Percentiles rank a stretch among this genome's conserved stretches.
Evolutionary conservation across 2,888 invertebrate genomes (phyloP).

Genomic region (Apamea crenata): DNA sequence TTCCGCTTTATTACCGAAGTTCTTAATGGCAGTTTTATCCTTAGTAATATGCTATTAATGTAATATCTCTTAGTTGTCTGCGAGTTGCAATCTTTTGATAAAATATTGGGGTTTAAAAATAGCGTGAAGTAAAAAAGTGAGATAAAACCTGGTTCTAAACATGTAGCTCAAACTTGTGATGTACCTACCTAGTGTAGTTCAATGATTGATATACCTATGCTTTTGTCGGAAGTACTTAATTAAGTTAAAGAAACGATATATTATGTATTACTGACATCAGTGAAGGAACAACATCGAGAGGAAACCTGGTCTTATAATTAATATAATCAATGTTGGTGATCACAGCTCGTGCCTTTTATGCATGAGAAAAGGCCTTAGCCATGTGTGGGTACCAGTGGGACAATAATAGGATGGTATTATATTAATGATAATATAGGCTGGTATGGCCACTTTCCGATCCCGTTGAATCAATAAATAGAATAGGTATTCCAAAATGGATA

Average conservation of each 20-base stretch:
- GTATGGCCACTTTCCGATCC: no score
- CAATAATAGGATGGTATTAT: not conserved
- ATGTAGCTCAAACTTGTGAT: not conserved
- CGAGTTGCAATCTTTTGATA: conserved; percentile 42
- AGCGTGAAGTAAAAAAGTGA: not conserved
- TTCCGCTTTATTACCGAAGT: conserved; percentile 64
- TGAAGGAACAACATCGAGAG: not conserved
- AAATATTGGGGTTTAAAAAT: conserved; percentile 14
- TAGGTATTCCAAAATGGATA: not conserved
- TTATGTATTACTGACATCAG: not conserved
- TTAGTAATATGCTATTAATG: conserved; percentile 58
- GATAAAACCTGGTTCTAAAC: not conserved
- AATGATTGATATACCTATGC: not conserved
- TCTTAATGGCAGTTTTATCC: conserved; percentile 65
- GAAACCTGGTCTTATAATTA: not conserved
- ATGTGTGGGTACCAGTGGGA: not conserved
- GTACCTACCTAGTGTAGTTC: not conserved
- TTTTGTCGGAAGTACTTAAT: not conserved
- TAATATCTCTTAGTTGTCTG: conserved; percentile 48
- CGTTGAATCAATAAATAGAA: not conserved
- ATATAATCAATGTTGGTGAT: not conserved
- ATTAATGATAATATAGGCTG: not conserved
- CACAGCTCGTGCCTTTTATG: not conserved
- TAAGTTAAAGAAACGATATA: not conserved
- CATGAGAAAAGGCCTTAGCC: not conserved